Base-by-base conservation (phyloP, 2,797 vertebrate genomes). In the Merluccius polli region DNA sequence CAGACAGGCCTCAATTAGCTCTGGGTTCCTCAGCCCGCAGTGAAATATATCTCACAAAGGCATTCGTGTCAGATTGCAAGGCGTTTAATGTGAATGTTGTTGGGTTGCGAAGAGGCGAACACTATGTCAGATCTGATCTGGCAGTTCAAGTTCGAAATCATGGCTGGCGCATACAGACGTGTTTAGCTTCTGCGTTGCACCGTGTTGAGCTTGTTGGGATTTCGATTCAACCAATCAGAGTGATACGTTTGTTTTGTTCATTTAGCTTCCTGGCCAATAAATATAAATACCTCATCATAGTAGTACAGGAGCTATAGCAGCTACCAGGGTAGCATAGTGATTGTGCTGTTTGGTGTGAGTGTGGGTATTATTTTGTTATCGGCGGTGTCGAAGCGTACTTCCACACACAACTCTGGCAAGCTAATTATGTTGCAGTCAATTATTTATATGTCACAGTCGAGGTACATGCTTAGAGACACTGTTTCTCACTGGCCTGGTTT, bases 361-460 rank as follows among this genome's bases (percentile, higher is more conserved):
- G 59, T 27, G 24, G 59, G 27, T 63, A 27, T 65, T 65, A 27
- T 65, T 65, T 86, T 86, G 77, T 85, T 87, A 71, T 72, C 77
- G 77, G 86, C 86, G 84, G 81, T 87, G 86, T 87, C 77, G 81
- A 84, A 84, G 82, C 38, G 41, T 83, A 82, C 90, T 86, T 87
- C 90, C 88, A 88, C 89, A 88, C 89, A 88, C 85, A 85, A 71
- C 78, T 79, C 85, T 80, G 79, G 83, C 77, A 75, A 87, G 83
- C 87, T 92, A 92, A 92, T 94, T 93, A 90, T 93, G 90, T 91
- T 84, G 77, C 77, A 84, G 89, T 92, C 86, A 93, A 93, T 93
- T 87, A 94, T 93, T 94, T 79, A 92, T 88, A 4, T 63, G 81
- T 84, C 83, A 88, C 78, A 88, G 52, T 82, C 85, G 87, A 87